Base-by-base conservation (phyloP, 2,113 vertebrate genomes). In the Damaliscus lunatus region DNA sequence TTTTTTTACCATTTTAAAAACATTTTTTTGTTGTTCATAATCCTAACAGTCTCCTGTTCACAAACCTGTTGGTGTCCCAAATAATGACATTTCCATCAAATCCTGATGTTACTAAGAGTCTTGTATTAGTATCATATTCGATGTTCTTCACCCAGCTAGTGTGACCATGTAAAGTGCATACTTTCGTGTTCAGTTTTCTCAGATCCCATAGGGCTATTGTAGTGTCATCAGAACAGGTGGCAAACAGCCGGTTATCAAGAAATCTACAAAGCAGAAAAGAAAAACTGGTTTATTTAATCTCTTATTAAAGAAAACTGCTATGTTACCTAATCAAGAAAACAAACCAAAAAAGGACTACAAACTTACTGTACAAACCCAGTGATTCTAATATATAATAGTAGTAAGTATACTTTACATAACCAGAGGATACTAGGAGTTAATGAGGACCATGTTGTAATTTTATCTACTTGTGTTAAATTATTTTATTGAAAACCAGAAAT, bases 111-210 rank as follows among this genome's bases (percentile, higher is more conserved):
- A 99, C 99, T 16, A 99, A 99, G n/a, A 99, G 99, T 53, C 99
- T 99, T 0, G 99, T 99, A 98, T 99, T 99, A 94, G 99, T 99
- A 97, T 99, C 99, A 1, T 99, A 99, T 98, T 99, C 99, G 0
- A 99, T 99, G 98, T 99, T 99, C 99, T 99, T 99, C 98, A 99
- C 99, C 99, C 99, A 99, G 99, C 99, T 99, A 98, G 99, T 99
- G 96, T 99, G 99, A 64, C 99, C 99, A 6, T 99, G 99, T 98
- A 99, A 98, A 12, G 99, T 99, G 98, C 99, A 99, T 60, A 99
- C 99, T 98, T 99, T 99, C 15, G 99, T 99, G 97, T 99, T 99
- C 92, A 99, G 98, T 98, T 99, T 99, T 48, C 99, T 99, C 89
- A 99, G 98, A 97, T 99, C 99, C 99, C 99, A 99, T 27, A 99